Percentiles rank a stretch among this genome's conserved stretches.
Conservation (phyloP, 2,797 vertebrate species). For the Babyrousa celebensis region DNA sequence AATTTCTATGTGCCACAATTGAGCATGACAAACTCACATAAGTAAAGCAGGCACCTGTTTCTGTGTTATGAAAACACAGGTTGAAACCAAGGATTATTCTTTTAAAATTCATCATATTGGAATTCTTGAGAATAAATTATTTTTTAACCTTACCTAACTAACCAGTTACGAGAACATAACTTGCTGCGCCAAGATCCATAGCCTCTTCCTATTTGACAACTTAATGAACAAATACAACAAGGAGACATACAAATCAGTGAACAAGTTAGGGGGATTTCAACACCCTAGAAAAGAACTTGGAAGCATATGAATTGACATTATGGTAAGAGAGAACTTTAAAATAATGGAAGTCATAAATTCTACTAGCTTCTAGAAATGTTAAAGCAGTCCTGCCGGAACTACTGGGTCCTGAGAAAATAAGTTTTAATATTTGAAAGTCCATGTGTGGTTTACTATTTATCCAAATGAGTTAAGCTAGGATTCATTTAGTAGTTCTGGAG, state of each 20-base stretch:
- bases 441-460: not conserved
- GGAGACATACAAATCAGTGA: slow-evolving; percentile 30
- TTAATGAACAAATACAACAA: not conserved
- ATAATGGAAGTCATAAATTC: not conserved
- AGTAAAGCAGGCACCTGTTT: not conserved
- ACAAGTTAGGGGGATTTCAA: not conserved
- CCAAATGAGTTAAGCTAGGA: not conserved
- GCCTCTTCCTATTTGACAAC: not conserved
- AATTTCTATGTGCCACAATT: not conserved
- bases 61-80: not conserved
- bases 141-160: not conserved
- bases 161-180: not conserved
- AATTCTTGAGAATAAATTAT: not conserved
- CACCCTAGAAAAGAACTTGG: slow-evolving; percentile 3
- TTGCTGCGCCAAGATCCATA: not conserved
- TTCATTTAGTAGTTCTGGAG: not conserved
- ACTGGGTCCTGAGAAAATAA: not conserved
- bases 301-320: not conserved
- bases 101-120: not conserved
- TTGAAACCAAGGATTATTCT: not conserved
- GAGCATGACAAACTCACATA: not conserved
- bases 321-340: slow-evolving; percentile 59
- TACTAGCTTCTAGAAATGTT: not conserved
- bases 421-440: slow-evolving; percentile 9
- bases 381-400: not conserved